Evolutionary conservation across 1,140 invertebrate genomes (phyloP).

Genomic region (Vollenhovia emeryi): DNA sequence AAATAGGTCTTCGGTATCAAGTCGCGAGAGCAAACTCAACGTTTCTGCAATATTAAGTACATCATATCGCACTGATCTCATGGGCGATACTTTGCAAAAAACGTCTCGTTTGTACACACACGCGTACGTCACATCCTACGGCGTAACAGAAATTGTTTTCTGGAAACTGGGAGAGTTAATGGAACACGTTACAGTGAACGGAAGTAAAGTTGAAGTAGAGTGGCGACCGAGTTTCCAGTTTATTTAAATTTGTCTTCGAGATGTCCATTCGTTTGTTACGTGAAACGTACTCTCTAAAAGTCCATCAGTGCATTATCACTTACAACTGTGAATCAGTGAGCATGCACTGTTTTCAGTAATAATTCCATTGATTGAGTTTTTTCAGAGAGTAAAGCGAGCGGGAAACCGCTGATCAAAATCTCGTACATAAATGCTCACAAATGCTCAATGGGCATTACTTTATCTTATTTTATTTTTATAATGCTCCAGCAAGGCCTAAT

Average conservation of each 20-base stretch:
- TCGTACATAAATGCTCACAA: too few species aligned
- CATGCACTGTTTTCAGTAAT: too few species aligned
- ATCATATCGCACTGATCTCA: background rate
- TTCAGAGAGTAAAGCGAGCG: too few species aligned
- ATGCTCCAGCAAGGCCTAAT: too few species aligned
- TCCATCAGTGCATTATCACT: too few species aligned
- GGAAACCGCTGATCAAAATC: too few species aligned
- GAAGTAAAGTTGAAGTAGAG: slow-evolving; percentile 3
- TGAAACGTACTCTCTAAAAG: too few species aligned
- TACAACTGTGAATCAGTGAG: too few species aligned
- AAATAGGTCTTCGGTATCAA: background rate
- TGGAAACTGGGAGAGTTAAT: background rate
- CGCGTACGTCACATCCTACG: background rate
- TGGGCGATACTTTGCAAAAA: background rate
- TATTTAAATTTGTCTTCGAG: background rate
- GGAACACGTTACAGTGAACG: background rate
- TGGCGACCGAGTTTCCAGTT: background rate
- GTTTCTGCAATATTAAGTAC: slow-evolving; percentile 1
- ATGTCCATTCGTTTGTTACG: background rate
- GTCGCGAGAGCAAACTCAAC: background rate
- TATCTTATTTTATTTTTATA: too few species aligned
- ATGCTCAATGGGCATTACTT: too few species aligned
- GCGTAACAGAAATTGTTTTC: slow-evolving; percentile 13
- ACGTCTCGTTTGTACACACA: background rate
- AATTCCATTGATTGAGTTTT: too few species aligned